Evolutionary conservation across 2,113 vertebrate genomes (phyloP).

Genomic region (Barbus barbus): DNA sequence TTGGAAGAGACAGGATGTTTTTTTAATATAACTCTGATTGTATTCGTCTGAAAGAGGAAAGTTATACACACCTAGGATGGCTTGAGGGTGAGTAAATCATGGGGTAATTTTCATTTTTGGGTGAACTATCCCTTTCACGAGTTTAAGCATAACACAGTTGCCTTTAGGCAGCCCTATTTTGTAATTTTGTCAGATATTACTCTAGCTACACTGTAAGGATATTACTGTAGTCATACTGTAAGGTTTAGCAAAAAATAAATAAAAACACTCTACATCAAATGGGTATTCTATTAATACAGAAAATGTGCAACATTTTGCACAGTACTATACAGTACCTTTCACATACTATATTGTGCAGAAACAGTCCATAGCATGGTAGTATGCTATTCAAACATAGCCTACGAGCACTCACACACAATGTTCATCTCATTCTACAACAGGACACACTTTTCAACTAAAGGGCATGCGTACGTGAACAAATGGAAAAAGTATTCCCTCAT

Average conservation of each 20-base stretch:
- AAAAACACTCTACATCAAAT: no score
- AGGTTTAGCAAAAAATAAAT: no score
- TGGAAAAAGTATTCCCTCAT: constrained; percentile 29
- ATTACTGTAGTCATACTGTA: no score
- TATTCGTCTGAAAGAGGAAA: no score
- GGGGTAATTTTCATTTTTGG: no score
- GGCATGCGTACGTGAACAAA: constrained; percentile 48
- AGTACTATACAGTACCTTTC: no score
- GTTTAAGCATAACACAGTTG: neutral
- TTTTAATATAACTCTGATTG: no score
- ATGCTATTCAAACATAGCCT: neutral
- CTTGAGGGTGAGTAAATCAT: no score
- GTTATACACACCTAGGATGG: no score
- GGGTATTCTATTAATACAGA: neutral
- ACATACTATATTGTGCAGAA: neutral
- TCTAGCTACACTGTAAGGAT: neutral
- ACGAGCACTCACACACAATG: neutral
- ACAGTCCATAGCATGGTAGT: neutral
- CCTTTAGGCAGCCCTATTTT: neutral
- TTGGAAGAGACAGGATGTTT: no score
- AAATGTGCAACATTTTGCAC: neutral
- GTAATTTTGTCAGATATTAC: neutral
- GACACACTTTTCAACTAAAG: constrained; percentile 4
- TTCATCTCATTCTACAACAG: neutral
- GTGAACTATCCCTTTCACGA: no score